Conservation (phyloP, 2,797 vertebrate genomes). For the Protonibea diacanthus region DNA sequence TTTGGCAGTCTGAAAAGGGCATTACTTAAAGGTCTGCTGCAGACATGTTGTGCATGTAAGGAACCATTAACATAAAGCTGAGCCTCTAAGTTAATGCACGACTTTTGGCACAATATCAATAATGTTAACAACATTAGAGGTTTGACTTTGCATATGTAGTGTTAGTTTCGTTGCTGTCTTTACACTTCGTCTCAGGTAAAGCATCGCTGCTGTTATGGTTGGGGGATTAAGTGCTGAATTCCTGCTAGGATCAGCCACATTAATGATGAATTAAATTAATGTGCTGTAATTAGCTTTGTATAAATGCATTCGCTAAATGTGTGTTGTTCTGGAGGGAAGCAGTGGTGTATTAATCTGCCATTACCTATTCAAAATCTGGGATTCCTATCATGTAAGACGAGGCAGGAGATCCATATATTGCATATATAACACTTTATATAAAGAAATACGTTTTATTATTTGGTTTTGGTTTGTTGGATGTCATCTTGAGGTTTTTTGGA, state of each 20-base stretch:
- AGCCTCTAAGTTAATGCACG: neutral
- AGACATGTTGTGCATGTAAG: constrained; percentile 15
- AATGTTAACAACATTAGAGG: constrained; percentile 4
- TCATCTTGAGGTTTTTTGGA: neutral
- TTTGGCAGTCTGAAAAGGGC: constrained; percentile 33
- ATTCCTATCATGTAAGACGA: neutral
- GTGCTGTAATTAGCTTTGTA: constrained; percentile 7
- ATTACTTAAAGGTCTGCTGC: constrained; percentile 34
- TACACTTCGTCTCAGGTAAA: neutral
- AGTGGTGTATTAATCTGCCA: neutral
- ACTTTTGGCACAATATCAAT: constrained; percentile 12
- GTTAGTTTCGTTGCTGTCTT: constrained; percentile 3
- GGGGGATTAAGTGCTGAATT: neutral
- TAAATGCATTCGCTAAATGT: neutral
- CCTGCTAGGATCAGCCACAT: constrained; percentile 2
- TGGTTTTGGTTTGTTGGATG: too few species aligned
- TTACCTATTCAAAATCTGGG: neutral
- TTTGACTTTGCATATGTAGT: constrained; percentile 7
- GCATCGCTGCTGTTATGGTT: neutral
- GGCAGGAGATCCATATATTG: too few species aligned
- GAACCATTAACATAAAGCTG: constrained; percentile 11
- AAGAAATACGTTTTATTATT: too few species aligned
- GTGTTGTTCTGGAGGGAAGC: neutral
- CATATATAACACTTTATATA: neutral
- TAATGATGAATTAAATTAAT: constrained; percentile 25